Base-by-base conservation (phyloP, 2,888 invertebrate species). In the Drosophila lacicola region DNA sequence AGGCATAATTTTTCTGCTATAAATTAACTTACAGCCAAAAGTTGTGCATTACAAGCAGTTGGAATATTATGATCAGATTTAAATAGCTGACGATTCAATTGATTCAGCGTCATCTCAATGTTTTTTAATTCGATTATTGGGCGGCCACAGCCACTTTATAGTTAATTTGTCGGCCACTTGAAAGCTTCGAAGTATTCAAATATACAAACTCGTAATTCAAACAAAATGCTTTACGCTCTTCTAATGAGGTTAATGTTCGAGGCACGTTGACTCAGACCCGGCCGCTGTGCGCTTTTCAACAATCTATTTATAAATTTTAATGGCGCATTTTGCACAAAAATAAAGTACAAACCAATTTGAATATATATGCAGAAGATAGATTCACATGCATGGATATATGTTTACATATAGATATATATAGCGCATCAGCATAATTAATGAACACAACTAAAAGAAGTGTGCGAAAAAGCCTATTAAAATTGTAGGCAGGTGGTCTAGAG, bases 281-380 rank as follows among this genome's bases (percentile, higher is more conserved):
- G 33, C n/a, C 49, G 64, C 55, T 73, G 72, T 84, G 77, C 70
- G 87, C 69, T 70, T 77, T 74, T 81, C 78, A 71, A 33, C 66
- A 42, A 55, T 88, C 88, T 84, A 88, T 85, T 88, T 80, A 74
- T 85, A 88, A 33, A 51, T 71, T 70, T 85, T 86, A 86, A 88
- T 90, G 87, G 90, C 90, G 87, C 87, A 88, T 86, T 84, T 85
- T 88, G 87, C 82, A 89, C 82, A 74, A 85, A 88, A 88, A 84
- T 84, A 89, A 89, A 82, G 75, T 88, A 79, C 80, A 54, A 73
- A 63, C 66, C 82, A 66, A 85, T 88, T 62, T 65, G 39, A 60
- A 49, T 45, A 51, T 37, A 37, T 62, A 44, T 55, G 39, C 14
- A 33, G 10, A 21, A 29, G 41, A 64, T 63, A 67, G 14, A 37